A percentile compares a stretch with the other conserved stretches of the same genome.
Conservation (phyloP, 2,113 vertebrate species). For the Macrotis lagotis region DNA sequence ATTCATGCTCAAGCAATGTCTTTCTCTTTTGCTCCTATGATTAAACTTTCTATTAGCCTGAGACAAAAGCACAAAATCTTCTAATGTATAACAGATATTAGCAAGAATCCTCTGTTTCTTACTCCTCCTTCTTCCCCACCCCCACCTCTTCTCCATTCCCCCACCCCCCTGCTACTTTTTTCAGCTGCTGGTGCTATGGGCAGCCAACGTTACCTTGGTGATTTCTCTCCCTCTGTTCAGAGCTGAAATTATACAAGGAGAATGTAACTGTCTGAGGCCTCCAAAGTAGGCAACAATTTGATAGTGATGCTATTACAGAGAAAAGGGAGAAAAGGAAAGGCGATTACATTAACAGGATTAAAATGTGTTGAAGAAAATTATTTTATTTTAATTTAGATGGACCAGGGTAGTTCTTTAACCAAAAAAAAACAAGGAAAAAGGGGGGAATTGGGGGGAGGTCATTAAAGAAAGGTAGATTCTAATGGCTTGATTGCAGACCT, state of each 20-base stretch:
- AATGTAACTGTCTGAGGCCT: not conserved
- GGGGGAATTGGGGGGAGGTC: not conserved
- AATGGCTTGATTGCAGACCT: not conserved
- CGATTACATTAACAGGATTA: not conserved
- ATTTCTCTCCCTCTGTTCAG: conserved; percentile 43
- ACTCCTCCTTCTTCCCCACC: conserved; percentile 18
- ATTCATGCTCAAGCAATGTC: not conserved
- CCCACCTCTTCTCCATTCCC: not conserved
- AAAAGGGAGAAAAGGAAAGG: not conserved
- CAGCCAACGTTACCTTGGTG: conserved; percentile 15
- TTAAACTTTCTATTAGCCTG: conserved; percentile 1
- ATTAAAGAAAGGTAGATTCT: not conserved
- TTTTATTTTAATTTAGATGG: conserved; percentile 7
- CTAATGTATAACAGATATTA: conserved; percentile 18
- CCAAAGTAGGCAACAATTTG: not conserved
- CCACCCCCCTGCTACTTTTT: not conserved
- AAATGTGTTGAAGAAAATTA: conserved; percentile 19
- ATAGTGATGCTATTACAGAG: not conserved
- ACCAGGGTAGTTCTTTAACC: not conserved
- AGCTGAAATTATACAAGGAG: not conserved
- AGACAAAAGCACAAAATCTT: conserved; percentile 4
- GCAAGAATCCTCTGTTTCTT: conserved; percentile 7
- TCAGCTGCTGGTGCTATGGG: not conserved
- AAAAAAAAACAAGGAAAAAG: not conserved
- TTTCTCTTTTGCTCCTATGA: not conserved